Base-by-base conservation (phyloP, 2,113 vertebrate genomes). In the Psittacara wagleri region DNA sequence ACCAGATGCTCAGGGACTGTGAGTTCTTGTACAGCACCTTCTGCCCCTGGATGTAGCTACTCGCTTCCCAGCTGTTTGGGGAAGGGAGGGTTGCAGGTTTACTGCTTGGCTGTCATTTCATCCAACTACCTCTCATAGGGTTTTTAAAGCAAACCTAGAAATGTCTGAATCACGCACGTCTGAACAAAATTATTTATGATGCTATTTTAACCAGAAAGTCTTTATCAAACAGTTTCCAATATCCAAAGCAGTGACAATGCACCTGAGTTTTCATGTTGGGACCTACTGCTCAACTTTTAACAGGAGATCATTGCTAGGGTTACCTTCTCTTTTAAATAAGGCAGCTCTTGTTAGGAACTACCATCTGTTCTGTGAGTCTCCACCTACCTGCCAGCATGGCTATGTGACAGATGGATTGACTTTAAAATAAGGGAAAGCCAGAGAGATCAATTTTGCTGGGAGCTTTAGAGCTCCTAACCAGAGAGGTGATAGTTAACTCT, bases 21-120 rank as follows among this genome's bases (percentile, higher is more conserved):
- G 0, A 0, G 3, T 31, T 35, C 49, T 74, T 28, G 4, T 5
- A 3, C 66, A 6, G n/a, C 81, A 15, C 48, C 13, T 16, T 2
- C 52, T 16, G 39, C 49, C 41, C n/a, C 7, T 6, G 4, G 18
- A 20, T 1, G 4, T 6, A 51, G 46, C 55, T 12, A 2, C 19
- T 33, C 39, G 2, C 18, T 15, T 27, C 79, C 66, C 22, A 15
- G 76, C 67, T 22, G 61, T 24, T 28, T 66, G 3, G 73, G 46
- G 74, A 28, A 44, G 44, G 69, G 19, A 48, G 17, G 13, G 54
- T 23, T 82, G 28, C 1, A 39, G 62, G 3, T 27, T 66, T 6
- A 14, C 80, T 51, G 59, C 78, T 52, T 57, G 74, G 75, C 86
- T 83, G 57, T 68, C 15, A 10, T 27, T 82, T 69, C 88, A 62